Evolutionary conservation across 2,113 vertebrate genomes (phyloP).

Genomic region (Cardinalis cardinalis): DNA sequence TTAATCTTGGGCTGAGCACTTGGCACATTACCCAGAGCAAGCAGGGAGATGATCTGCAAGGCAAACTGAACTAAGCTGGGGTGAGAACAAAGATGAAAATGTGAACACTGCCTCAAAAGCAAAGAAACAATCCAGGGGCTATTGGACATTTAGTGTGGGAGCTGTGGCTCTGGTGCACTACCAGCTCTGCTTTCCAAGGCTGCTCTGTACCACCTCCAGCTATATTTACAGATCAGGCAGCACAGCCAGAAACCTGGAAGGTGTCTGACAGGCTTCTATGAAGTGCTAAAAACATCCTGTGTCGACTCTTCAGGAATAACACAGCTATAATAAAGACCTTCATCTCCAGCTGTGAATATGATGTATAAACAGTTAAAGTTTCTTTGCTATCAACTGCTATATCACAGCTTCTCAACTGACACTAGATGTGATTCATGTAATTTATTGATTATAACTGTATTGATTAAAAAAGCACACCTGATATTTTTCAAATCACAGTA

Average conservation of each 20-base stretch:
- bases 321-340: background rate
- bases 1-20: background rate
- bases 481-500: background rate
- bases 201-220: background rate
- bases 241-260: background rate
- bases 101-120: background rate
- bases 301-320: background rate
- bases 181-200: background rate
- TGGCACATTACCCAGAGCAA: background rate
- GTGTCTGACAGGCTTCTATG: background rate
- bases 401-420: background rate
- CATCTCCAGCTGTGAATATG: background rate
- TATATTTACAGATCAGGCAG: background rate
- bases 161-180: background rate
- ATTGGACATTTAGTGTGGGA: background rate
- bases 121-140: background rate
- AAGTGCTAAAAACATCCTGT: background rate
- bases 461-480: background rate
- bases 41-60: background rate
- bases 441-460: background rate
- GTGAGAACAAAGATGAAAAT: background rate
- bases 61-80: background rate
- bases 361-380: background rate
- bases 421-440: background rate
- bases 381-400: background rate